A percentile compares a stretch with the other conserved stretches of the same genome.
Evolutionary conservation across 30 jellyfish, hydroid and myxozoan species (phyloP).

Genomic region (Catostylus mosaicus): DNA sequence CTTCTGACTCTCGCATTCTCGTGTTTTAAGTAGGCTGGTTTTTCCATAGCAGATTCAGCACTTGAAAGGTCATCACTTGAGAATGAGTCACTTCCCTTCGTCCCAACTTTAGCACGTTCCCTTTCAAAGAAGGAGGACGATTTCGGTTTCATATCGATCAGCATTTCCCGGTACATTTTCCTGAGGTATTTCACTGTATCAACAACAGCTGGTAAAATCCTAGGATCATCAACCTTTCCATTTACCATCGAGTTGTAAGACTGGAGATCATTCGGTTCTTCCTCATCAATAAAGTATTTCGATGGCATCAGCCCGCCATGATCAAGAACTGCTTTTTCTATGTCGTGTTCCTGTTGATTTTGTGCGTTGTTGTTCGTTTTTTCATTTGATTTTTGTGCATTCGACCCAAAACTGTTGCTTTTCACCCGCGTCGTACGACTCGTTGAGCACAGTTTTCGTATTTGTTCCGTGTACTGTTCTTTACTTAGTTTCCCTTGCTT

Average conservation of each 20-base stretch:
- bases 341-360: neutral
- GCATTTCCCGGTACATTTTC: constrained; percentile 26
- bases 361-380: neutral
- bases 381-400: neutral
- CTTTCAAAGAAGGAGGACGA: constrained; percentile 10
- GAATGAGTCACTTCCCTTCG: constrained; percentile 13
- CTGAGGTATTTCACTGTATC: constrained; percentile 53
- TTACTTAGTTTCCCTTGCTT: constrained; percentile 37
- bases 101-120: neutral
- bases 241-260: constrained; percentile 54
- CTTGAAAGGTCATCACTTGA: constrained; percentile 40
- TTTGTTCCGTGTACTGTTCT: constrained; percentile 44
- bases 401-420: neutral
- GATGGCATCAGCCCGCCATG: neutral
- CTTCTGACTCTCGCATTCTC: neutral
- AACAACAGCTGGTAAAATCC: constrained; percentile 60
- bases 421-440: neutral
- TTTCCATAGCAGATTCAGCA: neutral
- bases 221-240: constrained; percentile 39
- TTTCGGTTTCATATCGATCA: constrained; percentile 46
- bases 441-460: constrained; percentile 22
- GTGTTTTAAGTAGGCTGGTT: neutral
- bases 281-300: constrained; percentile 48
- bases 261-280: constrained; percentile 44
- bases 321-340: too few relatives aligned